These are phyloP conservation scores for Dicyrtoma fusca DNA, from an alignment of 2,888 invertebrate species.

Conservation along the genomic window DNA sequence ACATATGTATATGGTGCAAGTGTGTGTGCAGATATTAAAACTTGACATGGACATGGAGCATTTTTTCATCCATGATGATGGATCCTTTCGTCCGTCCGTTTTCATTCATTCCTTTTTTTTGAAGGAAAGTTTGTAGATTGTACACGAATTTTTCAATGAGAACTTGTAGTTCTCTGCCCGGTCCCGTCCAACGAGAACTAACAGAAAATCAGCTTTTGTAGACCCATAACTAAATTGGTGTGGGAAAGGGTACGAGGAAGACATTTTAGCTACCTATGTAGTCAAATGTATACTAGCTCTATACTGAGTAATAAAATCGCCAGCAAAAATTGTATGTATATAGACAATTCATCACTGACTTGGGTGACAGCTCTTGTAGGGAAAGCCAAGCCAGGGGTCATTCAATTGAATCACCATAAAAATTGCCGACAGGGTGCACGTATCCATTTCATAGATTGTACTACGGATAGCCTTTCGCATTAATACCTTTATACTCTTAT, in stretches of 20 bases:
- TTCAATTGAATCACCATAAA: conserved; percentile 50
- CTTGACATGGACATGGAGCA: conserved; percentile 3
- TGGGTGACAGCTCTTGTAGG: conserved; percentile 43
- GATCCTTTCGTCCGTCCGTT: conserved; percentile 21
- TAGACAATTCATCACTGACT: conserved; percentile 47
- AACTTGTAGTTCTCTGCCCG: background rate
- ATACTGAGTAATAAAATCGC: no score
- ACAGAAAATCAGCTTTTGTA: no score
- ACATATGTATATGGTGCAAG: background rate
- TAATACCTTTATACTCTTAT: no score
- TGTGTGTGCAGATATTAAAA: background rate
- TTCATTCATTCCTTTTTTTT: conserved; percentile 6
- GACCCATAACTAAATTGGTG: no score
- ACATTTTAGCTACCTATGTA: background rate
- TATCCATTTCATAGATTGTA: no score
- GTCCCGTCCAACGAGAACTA: no score
- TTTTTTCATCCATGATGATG: conserved; percentile 22
- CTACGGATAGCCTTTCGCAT: no score
- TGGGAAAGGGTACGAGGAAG: no score
- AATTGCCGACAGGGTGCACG: conserved; percentile 37
- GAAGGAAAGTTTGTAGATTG: conserved; percentile 1
- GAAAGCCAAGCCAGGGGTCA: conserved; percentile 46
- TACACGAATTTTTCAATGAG: background rate
- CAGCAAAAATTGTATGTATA: conserved; percentile 10
- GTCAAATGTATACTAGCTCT: background rate